Conservation (phyloP, 1,140 invertebrate genomes). For the Brachionus rubens region DNA sequence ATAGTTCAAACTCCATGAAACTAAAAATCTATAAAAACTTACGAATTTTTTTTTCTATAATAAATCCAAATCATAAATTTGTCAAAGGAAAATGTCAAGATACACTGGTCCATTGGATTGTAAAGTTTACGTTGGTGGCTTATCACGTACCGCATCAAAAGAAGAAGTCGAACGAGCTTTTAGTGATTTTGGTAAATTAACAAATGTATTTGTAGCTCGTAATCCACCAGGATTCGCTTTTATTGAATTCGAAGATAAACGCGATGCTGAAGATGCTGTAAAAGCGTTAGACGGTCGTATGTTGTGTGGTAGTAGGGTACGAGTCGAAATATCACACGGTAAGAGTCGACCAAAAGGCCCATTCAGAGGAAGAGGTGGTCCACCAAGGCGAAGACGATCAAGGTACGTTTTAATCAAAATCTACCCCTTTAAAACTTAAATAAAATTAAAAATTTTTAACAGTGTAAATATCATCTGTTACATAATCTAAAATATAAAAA, state of each 20-base stretch:
- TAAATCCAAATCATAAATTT: background rate
- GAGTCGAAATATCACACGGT: constrained; percentile 86
- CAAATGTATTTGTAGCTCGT: constrained; percentile 89
- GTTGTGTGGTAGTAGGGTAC: constrained; percentile 79
- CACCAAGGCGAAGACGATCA: background rate
- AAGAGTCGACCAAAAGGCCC: background rate
- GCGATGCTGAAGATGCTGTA: constrained; percentile 91
- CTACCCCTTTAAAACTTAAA: background rate
- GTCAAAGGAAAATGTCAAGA: constrained; percentile 23
- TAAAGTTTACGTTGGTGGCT: constrained; percentile 93
- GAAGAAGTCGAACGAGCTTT: constrained; percentile 72
- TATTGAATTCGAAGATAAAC: constrained; percentile 88
- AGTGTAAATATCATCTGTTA: background rate
- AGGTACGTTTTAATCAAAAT: background rate
- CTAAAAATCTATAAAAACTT: background rate
- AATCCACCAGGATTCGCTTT: constrained; percentile 83
- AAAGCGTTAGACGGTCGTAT: constrained; percentile 84
- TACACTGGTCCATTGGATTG: constrained; percentile 66
- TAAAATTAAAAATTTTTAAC: background rate
- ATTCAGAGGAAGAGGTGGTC: background rate
- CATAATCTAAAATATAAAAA: background rate
- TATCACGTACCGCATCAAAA: constrained; percentile 62
- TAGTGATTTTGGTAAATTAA: constrained; percentile 84
- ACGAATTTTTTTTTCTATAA: too few relatives aligned
- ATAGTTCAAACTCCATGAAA: constrained; percentile 33